Percentiles rank a stretch among this genome's conserved stretches.
phyloP scores from a whole-genome alignment of 1,140 invertebrate species.

The Drosophila biarmipes region DNA sequence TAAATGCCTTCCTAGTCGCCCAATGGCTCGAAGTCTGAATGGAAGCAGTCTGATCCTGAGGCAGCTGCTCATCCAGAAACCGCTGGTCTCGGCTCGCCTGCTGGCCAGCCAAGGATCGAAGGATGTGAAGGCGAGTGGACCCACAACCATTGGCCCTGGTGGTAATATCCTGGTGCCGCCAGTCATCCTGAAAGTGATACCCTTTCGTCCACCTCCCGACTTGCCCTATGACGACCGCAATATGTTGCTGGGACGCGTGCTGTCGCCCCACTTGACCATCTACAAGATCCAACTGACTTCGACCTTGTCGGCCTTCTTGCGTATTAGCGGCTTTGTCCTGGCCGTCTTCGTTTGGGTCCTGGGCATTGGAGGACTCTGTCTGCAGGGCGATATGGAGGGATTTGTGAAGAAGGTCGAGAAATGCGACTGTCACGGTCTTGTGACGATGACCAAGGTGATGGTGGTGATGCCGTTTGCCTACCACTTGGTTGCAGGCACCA shows the following conservation, averaged over 20 bases:
- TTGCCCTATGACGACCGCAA: slow-evolving; percentile 88
- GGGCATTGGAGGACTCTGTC: slow-evolving; percentile 85
- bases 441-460: slow-evolving; percentile 85
- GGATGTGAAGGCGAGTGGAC: slow-evolving; percentile 7
- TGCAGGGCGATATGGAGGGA: slow-evolving; percentile 85
- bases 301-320: slow-evolving; percentile 92
- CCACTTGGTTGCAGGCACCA: slow-evolving; percentile 89
- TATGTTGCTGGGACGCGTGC: slow-evolving; percentile 88
- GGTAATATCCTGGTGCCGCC: slow-evolving; percentile 1
- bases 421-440: slow-evolving; percentile 83
- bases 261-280: slow-evolving; percentile 94
- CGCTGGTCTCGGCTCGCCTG: neutral
- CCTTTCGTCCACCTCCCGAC: neutral
- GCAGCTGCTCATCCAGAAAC: slow-evolving; percentile 5
- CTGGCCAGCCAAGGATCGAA: slow-evolving; percentile 4
- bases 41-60: slow-evolving; percentile 6
- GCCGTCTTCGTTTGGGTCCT: slow-evolving; percentile 85
- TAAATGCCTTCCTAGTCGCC: neutral
- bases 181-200: slow-evolving; percentile 40
- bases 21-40: neutral
- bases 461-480: slow-evolving; percentile 88
- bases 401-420: slow-evolving; percentile 85
- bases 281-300: slow-evolving; percentile 91
- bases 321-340: slow-evolving; percentile 89
- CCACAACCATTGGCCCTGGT: slow-evolving; percentile 12